Evolutionary conservation across 2,797 vertebrate species (phyloP), one percentile per base, ranked within the genome.

Genomic region (Leptoclinus maculatus): DNA sequence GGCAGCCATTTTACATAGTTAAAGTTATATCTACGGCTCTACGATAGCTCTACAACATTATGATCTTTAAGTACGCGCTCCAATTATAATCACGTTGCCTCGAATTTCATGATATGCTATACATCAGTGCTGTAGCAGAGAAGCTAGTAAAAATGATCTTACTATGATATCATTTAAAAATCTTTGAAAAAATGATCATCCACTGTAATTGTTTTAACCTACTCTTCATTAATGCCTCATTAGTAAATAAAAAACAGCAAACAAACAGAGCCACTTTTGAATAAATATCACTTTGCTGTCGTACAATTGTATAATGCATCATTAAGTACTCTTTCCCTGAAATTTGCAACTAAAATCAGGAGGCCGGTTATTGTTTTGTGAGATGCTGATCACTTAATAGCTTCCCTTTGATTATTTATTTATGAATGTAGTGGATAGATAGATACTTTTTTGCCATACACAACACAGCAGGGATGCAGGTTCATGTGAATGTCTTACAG

Each of bases 111-210:
- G 83, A 88, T 85, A 86, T 85, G 87, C 69, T 87, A 32, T 56
- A 77, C 51, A 27, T 91, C 87, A 91, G 92, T 91, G 90, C 86
- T 84, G 78, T 56, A 96, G 95, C 96, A 94, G 95, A 97, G 96
- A 97, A 97, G 96, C 96, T 96, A 94, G 95, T 97, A 97, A 94
- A 97, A 97, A 93, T 96, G 92, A 91, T 89, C 93, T 90, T 95
- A 96, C 84, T 96, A 71, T 85, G 94, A 96, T 96, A 92, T 90
- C 90, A 91, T 90, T 95, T 92, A 96, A 96, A 96, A 97, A 96
- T 87, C 80, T 82, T 78, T 89, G 1, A 78, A 95, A 96, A 96
- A 96, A 96, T 93, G 88, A 95, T 94, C 81, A 93, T 82, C 63
- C 74, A 80, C 79, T 72, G 73, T 82, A 80, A 77, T 80, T 90